These are phyloP conservation scores for Talpa occidentalis DNA, from an alignment of 2,113 vertebrate genomes.

Conservation along the genomic window DNA sequence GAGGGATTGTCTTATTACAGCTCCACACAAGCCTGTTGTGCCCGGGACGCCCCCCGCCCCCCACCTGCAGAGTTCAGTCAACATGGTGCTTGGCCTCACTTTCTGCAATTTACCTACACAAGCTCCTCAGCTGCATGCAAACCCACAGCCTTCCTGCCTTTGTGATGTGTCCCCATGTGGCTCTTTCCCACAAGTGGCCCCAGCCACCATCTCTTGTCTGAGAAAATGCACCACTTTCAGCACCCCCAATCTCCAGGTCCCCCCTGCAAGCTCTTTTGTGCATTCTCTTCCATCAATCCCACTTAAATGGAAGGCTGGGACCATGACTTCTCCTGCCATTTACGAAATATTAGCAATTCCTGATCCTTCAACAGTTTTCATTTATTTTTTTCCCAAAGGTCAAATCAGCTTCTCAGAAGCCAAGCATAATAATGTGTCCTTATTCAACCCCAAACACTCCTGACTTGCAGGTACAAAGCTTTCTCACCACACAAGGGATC, in stretches of 20 bases:
- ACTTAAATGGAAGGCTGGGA: neutral
- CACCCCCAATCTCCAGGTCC: neutral
- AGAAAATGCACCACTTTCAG: neutral
- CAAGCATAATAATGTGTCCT: slow-evolving; percentile 50
- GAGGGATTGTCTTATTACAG: neutral
- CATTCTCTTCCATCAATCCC: rapidly evolving
- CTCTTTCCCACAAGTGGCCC: neutral
- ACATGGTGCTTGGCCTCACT: neutral
- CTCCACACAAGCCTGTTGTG: rapidly evolving
- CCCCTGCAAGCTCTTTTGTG: rapidly evolving
- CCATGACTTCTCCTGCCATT: neutral
- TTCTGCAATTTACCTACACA: rapidly evolving
- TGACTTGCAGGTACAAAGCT: slow-evolving; percentile 26
- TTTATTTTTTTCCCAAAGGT: slow-evolving; percentile 54
- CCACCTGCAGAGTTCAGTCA: neutral
- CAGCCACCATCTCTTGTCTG: rapidly evolving
- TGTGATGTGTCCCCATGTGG: rapidly evolving
- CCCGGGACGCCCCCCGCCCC: neutral
- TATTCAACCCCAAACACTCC: neutral
- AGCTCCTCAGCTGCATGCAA: neutral
- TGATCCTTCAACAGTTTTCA: slow-evolving; percentile 24
- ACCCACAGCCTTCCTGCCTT: neutral
- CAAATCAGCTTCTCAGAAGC: slow-evolving; percentile 10
- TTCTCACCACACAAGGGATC: neutral
- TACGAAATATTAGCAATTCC: neutral